Percentiles rank a stretch among this genome's conserved stretches.
phyloP scores from a whole-genome alignment of 1,140 invertebrate species.

The roundworm (Caenorhabditis elegans) region DNA sequence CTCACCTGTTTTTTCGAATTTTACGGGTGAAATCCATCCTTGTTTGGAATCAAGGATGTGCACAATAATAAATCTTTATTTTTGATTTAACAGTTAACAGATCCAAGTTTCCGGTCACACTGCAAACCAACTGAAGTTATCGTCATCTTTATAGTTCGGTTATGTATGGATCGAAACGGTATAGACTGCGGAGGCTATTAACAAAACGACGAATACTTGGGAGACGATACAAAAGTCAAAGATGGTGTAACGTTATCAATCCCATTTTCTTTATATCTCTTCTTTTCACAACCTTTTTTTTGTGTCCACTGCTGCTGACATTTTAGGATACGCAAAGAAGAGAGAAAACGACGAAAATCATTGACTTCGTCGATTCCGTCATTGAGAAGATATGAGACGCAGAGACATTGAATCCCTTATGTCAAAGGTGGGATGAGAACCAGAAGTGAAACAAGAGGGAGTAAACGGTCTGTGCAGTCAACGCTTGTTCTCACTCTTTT shows the following conservation, averaged over 20 bases:
- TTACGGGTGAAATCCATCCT: too few relatives aligned
- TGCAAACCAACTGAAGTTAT: too few relatives aligned
- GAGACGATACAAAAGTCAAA: background rate
- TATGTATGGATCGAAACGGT: background rate
- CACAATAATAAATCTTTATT: too few relatives aligned
- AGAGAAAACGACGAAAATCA: background rate
- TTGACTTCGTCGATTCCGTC: background rate
- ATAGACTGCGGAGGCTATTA: background rate
- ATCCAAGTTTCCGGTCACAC: background rate
- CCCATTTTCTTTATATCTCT: background rate
- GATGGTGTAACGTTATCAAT: slow-evolving; percentile 20
- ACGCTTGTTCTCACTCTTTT: background rate
- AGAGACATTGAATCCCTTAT: background rate
- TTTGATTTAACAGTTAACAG: too few relatives aligned
- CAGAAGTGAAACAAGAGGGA: slow-evolving; percentile 15
- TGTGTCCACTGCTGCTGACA: background rate
- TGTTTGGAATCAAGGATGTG: too few relatives aligned
- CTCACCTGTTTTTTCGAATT: too few relatives aligned
- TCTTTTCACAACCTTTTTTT: background rate
- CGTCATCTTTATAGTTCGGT: background rate
- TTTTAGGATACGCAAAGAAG: background rate
- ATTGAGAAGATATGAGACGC: background rate
- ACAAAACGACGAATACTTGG: background rate
- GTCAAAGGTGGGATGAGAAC: slow-evolving; percentile 32
- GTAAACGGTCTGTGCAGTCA: slow-evolving; percentile 13